These are phyloP conservation scores for Cygnus olor DNA, from an alignment of 2,797 vertebrate genomes.

Conservation along the genomic window DNA sequence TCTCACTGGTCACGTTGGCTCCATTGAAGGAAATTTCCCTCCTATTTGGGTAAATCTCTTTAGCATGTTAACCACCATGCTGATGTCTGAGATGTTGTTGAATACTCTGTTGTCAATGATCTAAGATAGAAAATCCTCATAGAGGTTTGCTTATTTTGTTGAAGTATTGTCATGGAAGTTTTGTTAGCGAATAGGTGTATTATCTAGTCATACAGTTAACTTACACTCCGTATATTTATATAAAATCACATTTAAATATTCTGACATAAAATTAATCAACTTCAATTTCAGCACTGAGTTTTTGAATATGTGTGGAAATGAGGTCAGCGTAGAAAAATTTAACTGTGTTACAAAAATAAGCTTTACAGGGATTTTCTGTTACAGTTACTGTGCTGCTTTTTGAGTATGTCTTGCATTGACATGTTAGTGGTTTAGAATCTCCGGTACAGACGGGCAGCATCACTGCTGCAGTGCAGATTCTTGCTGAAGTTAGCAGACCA, in stretches of 20 bases:
- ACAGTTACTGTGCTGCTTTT: not conserved
- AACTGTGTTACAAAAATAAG: not conserved
- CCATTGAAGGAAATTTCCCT: not conserved
- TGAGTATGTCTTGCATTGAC: not conserved
- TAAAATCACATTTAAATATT: not conserved
- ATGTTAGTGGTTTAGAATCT: not conserved
- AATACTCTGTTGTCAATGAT: not conserved
- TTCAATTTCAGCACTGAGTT: not conserved
- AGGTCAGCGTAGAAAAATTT: not conserved
- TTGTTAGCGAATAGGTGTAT: not conserved
- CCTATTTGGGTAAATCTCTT: not conserved
- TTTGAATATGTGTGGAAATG: not conserved
- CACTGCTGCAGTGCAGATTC: not conserved
- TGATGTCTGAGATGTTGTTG: not conserved
- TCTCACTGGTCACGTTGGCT: not conserved
- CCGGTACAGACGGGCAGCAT: not conserved
- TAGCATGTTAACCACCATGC: not conserved
- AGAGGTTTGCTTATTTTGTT: not conserved
- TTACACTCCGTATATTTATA: not conserved
- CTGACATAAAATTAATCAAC: not conserved
- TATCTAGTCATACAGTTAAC: not conserved
- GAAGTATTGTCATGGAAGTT: not conserved
- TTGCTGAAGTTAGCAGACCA: not conserved
- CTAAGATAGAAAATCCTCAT: not conserved
- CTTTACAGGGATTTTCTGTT: not conserved